Evolutionary conservation across 2,113 vertebrate species (phyloP), one percentile per base, ranked within the genome.

Genomic region (Struthio camelus): DNA sequence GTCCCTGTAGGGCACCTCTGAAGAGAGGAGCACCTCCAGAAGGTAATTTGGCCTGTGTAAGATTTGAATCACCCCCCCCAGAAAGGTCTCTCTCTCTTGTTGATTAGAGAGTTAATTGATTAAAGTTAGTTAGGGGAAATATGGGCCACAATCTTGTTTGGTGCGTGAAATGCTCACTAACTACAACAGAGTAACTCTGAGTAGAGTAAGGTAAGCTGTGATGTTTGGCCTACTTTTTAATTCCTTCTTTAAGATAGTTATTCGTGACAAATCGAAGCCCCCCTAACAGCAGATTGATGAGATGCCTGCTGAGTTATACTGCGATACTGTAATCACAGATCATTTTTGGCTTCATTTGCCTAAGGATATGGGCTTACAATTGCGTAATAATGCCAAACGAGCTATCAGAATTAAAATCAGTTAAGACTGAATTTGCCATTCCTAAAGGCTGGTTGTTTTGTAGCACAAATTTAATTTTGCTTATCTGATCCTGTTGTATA

Each of bases 311-410:
- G 64, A 34, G 42, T 12, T 40, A 66, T 32, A 14, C 67, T 65
- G 32, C 3, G 7, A 0, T 10, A 0, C 44, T 18, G 28, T 1
- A 8, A 7, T 14, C 40, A 4, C 32, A 4, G 64, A 4, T 34
- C 7, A 0, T 3, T 58, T 54, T 4, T 17, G 24, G 34, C 36
- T 53, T 23, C 32, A 6, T 1, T 0, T 38, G 44, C 40, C 0
- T 0, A 0, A 28, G 24, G 40, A 36, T 61, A 6, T 9, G 42
- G 46, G 5, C 40, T 48, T 1, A 1, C 59, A 2, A 0, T 27
- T 6, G 0, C 3, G 13, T 12, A 27, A 13, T 0, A 4, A 9
- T 4, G 38, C 58, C 48, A 22, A 3, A 28, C 0, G 18, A 25
- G 71, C 80, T 25, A 0, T 4, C 53, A 8, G 32, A 16, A 3